Evolutionary conservation across 2,888 invertebrate genomes (phyloP).

Genomic region (Dorcus hopei): DNA sequence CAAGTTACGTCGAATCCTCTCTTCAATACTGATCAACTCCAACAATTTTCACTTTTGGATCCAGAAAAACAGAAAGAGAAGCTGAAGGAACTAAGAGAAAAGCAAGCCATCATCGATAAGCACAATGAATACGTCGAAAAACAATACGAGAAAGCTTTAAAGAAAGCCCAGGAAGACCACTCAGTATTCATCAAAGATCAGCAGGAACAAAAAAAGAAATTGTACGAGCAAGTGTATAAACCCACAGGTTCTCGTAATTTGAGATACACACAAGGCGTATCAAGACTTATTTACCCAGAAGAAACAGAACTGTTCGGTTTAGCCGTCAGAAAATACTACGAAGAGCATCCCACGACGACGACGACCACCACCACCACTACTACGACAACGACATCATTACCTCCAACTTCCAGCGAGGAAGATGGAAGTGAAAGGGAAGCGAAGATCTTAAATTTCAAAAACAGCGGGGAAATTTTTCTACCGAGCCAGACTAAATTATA

Average conservation of each 20-base stretch:
- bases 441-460: slow-evolving; percentile 44
- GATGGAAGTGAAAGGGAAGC: slow-evolving; percentile 4
- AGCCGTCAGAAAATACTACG: slow-evolving; percentile 65
- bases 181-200: slow-evolving; percentile 69
- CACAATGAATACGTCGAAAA: slow-evolving; percentile 76
- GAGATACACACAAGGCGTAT: slow-evolving; percentile 38
- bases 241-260: slow-evolving; percentile 35
- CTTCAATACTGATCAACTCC: slow-evolving; percentile 28
- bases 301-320: slow-evolving; percentile 63
- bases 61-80: slow-evolving; percentile 60
- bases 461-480: slow-evolving; percentile 32
- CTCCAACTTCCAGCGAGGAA: slow-evolving; percentile 3
- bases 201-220: slow-evolving; percentile 59
- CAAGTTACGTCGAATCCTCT: slow-evolving; percentile 47
- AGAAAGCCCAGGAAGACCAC: slow-evolving; percentile 71
- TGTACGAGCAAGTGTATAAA: slow-evolving; percentile 45
- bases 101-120: slow-evolving; percentile 69
- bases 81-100: slow-evolving; percentile 66
- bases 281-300: slow-evolving; percentile 59
- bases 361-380: slow-evolving; percentile 66
- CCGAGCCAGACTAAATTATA: slow-evolving; percentile 13
- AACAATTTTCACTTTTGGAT: slow-evolving; percentile 43
- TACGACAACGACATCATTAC: slow-evolving; percentile 46
- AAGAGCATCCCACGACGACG: slow-evolving; percentile 66
- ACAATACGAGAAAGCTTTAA: slow-evolving; percentile 74